These are phyloP conservation scores for Lucifuga dentata DNA, from an alignment of 2,113 vertebrate species.

Conservation along the genomic window DNA sequence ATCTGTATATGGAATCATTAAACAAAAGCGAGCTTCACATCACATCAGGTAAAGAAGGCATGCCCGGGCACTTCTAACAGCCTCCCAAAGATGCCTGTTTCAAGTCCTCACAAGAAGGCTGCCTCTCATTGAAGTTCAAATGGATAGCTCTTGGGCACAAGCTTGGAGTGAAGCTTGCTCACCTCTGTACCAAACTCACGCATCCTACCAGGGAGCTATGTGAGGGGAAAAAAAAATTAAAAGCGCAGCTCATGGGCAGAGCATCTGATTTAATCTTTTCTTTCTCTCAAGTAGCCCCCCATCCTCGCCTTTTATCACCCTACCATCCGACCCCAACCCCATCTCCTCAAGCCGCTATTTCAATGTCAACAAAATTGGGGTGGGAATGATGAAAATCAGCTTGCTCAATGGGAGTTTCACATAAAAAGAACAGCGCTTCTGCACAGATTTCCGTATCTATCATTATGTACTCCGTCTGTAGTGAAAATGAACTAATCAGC, in stretches of 20 bases:
- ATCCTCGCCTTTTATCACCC: conserved; percentile 58
- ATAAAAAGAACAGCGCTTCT: conserved; percentile 41
- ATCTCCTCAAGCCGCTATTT: conserved; percentile 50
- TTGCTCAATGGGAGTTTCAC: conserved; percentile 50
- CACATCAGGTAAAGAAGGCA: conserved; percentile 81
- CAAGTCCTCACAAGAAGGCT: conserved; percentile 82
- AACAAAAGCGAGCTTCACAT: conserved; percentile 81
- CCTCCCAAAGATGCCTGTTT: conserved; percentile 78
- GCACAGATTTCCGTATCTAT: conserved; percentile 46
- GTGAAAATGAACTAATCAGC: conserved; percentile 57
- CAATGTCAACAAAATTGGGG: conserved; percentile 73
- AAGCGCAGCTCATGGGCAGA: conserved; percentile 74
- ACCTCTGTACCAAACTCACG: conserved; percentile 70
- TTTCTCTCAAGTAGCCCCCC: conserved; percentile 64
- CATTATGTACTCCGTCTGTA: conserved; percentile 45
- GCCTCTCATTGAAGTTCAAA: conserved; percentile 84
- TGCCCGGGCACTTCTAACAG: conserved; percentile 81
- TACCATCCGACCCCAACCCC: conserved; percentile 6
- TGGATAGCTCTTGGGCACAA: conserved; percentile 82
- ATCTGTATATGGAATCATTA: conserved; percentile 82
- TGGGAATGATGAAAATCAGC: conserved; percentile 67
- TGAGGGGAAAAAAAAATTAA: conserved; percentile 55
- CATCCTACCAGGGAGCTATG: conserved; percentile 67
- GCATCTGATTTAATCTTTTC: conserved; percentile 61
- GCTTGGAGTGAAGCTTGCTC: conserved; percentile 65